Evolutionary conservation across 2,888 invertebrate genomes (phyloP).

Genomic region (Argyresthia albistria): DNA sequence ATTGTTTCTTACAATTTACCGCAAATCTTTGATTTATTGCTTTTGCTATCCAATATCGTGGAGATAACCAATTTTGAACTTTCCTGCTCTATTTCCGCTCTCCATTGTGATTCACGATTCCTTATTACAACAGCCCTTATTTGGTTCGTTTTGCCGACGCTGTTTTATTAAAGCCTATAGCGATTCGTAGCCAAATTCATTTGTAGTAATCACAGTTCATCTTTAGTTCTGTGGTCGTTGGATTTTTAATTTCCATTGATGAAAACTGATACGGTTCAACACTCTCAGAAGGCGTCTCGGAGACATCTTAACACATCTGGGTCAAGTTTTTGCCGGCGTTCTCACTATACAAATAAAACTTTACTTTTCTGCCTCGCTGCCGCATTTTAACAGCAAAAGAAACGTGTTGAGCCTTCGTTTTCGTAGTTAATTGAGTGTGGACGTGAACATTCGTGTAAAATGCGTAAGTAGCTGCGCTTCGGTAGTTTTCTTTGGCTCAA

Average conservation of each 20-base stretch:
- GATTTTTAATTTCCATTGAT: conserved; percentile 8
- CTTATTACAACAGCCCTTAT: too few relatives aligned
- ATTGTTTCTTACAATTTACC: conserved; percentile 34
- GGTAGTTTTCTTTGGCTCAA: too few relatives aligned
- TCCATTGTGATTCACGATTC: too few relatives aligned
- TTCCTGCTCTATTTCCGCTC: conserved; percentile 23
- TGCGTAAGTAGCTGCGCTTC: too few relatives aligned
- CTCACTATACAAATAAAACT: conserved; percentile 49
- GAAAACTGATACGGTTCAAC: conserved; percentile 16
- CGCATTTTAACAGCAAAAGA: conserved; percentile 16
- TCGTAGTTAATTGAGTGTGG: background rate
- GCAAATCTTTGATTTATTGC: conserved; percentile 35
- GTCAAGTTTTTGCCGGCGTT: conserved; percentile 42
- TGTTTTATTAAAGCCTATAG: too few relatives aligned
- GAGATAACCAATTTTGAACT: conserved; percentile 18
- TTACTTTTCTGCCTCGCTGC: conserved; percentile 11
- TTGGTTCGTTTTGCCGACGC: too few relatives aligned
- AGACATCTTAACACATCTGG: conserved; percentile 42
- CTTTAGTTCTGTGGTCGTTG: background rate
- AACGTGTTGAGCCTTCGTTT: background rate
- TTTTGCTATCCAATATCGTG: conserved; percentile 18
- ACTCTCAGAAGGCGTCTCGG: conserved; percentile 31
- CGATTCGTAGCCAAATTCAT: background rate
- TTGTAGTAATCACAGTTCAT: too few relatives aligned
- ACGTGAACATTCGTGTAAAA: background rate